Percentiles rank a stretch among this genome's conserved stretches.
Conservation (phyloP, 2,113 vertebrate species). For the Oophaga pumilio region DNA sequence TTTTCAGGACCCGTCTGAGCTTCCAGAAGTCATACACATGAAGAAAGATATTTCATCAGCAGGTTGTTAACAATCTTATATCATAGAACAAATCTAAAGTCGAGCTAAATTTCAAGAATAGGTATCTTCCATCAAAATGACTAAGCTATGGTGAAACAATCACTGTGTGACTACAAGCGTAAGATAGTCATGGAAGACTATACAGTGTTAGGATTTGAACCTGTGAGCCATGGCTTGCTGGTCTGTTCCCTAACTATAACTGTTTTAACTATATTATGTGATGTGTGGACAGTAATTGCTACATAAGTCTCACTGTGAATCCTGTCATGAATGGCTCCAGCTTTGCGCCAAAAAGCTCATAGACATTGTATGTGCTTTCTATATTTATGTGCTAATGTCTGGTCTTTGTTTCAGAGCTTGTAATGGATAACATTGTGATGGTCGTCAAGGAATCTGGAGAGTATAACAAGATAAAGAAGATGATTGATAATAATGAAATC, state of each 20-base stretch:
- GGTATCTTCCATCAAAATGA: neutral
- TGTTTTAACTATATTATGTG: too few relatives aligned
- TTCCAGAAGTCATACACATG: neutral
- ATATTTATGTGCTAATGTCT: neutral
- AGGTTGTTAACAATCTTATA: conserved; percentile 1
- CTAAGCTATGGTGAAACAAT: neutral
- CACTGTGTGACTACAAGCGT: neutral
- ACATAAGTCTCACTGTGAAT: too few relatives aligned
- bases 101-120: neutral
- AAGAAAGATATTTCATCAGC: neutral
- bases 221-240: too few relatives aligned
- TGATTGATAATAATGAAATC: neutral
- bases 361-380: neutral
- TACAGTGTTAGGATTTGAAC: too few relatives aligned
- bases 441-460: neutral
- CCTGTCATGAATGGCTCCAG: neutral
- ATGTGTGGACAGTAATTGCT: too few relatives aligned
- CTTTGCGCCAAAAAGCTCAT: neutral
- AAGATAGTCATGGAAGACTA: neutral
- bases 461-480: neutral
- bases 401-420: neutral
- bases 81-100: neutral
- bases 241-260: too few relatives aligned
- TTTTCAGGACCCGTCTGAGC: neutral
- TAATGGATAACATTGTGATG: neutral